phyloP scores from a whole-genome alignment of 2,113 vertebrate species.

The Actenoides hombroni region DNA sequence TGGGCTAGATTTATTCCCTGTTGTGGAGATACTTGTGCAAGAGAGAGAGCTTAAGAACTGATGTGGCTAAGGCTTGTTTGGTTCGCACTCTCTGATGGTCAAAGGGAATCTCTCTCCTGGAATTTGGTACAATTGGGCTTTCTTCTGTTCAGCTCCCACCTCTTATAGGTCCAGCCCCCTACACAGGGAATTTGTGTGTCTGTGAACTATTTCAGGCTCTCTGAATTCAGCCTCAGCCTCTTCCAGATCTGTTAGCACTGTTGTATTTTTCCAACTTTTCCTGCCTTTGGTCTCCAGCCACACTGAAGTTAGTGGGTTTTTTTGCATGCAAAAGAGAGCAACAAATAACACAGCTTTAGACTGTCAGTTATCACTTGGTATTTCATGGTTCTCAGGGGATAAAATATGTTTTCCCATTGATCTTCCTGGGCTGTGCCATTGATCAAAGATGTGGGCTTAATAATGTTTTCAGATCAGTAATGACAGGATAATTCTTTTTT shows the following conservation, averaged over 20 bases:
- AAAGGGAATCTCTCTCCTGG: neutral
- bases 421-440: neutral
- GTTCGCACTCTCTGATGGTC: rapidly evolving
- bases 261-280: neutral
- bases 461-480: neutral
- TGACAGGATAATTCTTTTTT: neutral
- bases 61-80: neutral
- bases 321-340: neutral
- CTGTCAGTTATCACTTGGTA: neutral
- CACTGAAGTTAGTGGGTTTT: rapidly evolving
- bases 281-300: neutral
- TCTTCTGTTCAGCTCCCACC: neutral
- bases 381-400: neutral
- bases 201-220: neutral
- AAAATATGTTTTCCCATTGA: neutral
- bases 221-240: neutral
- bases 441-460: neutral
- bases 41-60: neutral
- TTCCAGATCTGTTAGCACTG: neutral
- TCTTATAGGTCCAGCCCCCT: neutral
- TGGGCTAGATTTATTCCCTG: neutral
- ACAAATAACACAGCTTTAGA: neutral
- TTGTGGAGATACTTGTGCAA: neutral
- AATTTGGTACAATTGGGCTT: neutral
- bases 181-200: neutral